Evolutionary conservation across 1,140 invertebrate genomes (phyloP), one percentile per base, ranked within the genome.

Genomic region (Lordiphosa clarofinis): DNA sequence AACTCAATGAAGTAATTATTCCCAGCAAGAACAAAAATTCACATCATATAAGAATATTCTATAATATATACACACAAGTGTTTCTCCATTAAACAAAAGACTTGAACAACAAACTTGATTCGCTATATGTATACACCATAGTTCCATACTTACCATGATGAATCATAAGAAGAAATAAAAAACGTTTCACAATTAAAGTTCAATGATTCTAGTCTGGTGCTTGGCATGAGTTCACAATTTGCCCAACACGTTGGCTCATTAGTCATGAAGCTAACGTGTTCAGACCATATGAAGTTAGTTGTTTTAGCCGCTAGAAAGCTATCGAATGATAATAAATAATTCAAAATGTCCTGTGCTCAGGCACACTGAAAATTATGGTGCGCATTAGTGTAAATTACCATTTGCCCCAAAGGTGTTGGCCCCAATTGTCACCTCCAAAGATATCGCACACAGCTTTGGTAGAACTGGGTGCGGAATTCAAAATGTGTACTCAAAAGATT

Each of bases 381-480:
- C 58, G 49, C 71, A 79, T 79, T 79, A 79, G 57, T 57, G 61
- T 55, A 75, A 71, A 79, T 79, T 82, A 67, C 66, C 68, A 75
- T 76, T 75, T 56, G 53, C 56, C 40, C 56, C 63, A 71, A 74
- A 82, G 76, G 65, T 82, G 75, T 81, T 82, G 76, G 75, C 75
- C 76, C 76, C 75, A 79, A 79, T 79, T 79, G 75, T 79, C 75
- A 79, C 75, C 75, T 79, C 60, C 47, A 55, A 54, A 58, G 39
- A 57, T 49, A 49, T 12, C 12, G 15, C 36, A 19, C 19, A 61
- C n/a, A 19, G 35, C 12, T 35, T 3, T 53, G 69, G 69, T 40
- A 65, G 56, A 81, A 71, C 57, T 82, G 62, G 75, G 75, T 57
- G 75, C 63, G 75, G 76, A 68, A 82, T 79, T 68, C 53, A 10